Conservation (phyloP, 2,888 invertebrate species). For the Chrysomela aeneicollis region DNA sequence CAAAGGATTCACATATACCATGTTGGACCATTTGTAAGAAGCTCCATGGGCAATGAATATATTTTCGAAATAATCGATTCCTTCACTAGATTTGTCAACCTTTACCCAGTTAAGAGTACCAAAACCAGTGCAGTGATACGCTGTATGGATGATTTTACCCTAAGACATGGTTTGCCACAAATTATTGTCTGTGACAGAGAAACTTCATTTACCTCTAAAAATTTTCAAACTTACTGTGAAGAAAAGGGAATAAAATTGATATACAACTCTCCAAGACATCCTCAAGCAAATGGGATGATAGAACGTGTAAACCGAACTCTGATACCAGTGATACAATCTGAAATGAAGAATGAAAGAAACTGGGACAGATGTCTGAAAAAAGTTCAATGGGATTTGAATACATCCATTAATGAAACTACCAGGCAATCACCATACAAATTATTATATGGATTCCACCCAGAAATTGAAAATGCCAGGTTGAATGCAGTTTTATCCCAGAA, state of each 20-base stretch:
- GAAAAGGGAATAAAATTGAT: conserved; percentile 30
- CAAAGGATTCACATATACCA: conserved; percentile 35
- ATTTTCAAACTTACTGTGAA: conserved; percentile 22
- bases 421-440: too few relatives aligned
- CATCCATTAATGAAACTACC: too few relatives aligned
- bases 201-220: conserved; percentile 20
- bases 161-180: conserved; percentile 36
- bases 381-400: too few relatives aligned
- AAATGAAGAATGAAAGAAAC: too few relatives aligned
- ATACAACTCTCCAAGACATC: conserved; percentile 36
- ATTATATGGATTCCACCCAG: too few relatives aligned
- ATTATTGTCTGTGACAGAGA: conserved; percentile 41
- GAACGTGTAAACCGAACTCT: conserved; percentile 34
- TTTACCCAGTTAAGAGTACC: conserved; percentile 28
- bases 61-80: conserved; percentile 30
- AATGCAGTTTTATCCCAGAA: too few relatives aligned
- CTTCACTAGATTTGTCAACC: conserved; percentile 29
- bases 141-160: conserved; percentile 32
- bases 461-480: too few relatives aligned
- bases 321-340: conserved; percentile 20
- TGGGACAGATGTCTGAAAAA: too few relatives aligned
- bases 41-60: conserved; percentile 23
- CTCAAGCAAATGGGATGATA: conserved; percentile 40
- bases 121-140: conserved; percentile 23
- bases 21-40: conserved; percentile 33